Base-by-base conservation (phyloP, 2,888 invertebrate species). In the Anodontia alba region DNA sequence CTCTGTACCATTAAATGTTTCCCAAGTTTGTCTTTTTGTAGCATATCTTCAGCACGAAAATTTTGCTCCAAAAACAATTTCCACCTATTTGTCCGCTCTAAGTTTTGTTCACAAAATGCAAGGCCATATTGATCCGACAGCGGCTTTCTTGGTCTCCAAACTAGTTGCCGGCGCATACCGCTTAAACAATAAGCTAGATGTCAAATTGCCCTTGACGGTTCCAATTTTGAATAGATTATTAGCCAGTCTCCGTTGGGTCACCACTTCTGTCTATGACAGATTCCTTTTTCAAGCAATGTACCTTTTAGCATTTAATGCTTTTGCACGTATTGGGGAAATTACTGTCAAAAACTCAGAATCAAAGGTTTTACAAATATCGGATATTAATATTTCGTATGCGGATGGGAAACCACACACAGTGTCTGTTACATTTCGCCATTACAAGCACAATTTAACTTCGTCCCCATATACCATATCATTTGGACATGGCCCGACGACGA, bases 261-360 rank as follows among this genome's bases (percentile, higher is more conserved):
- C 38, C 17, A 10, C 26, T 43, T n/a, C 49, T 1, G 17, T 29
- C 1, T 73, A 67, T 54, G 73, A 49, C n/a, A 7, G 20, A 5
- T 49, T 23, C 20, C 42, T 78, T n/a, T 73, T 78, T 31, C 15
- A 38, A n/a, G 67, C 78, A 5, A 68, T 78, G 51, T 78, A 8
- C 42, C 23, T 67, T 10, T 67, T 73, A 33, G 73, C 78, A 3
- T 78, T 73, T 31, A 66, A 51, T 29, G 54, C 51, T 8, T 73
- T 78, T 73, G 67, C 68, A 23, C 31, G 73, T 66, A 68, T 78
- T 31, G 78, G 73, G 49, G 78, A 78, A 73, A 72, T 54, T 3
- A 46, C 72, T n/a, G n/a, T 54, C 20, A 46, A 46, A 29, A 29
- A 57, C 26, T 8, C 3, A 5, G 15, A 7, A 5, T 57, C 57